Base-by-base conservation (phyloP, 2,113 vertebrate species). In the Hyperoodon ampullatus region DNA sequence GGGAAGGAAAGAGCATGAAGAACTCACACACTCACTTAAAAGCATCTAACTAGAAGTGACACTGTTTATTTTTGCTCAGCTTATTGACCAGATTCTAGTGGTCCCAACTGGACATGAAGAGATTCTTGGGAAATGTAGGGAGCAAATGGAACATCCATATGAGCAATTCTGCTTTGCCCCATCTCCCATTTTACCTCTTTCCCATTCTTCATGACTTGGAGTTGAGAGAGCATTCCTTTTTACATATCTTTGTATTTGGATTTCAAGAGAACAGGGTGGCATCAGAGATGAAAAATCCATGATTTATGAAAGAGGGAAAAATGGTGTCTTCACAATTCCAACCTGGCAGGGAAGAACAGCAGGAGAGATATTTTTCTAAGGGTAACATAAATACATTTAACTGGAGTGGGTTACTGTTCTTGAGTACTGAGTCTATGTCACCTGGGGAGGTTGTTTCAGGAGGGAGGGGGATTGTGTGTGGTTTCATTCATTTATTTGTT, bases 81-180 rank as follows among this genome's bases (percentile, higher is more conserved):
- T 28, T 30, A 3, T 61, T 88, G 55, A 8, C 5, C 78, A 42
- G 26, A 63, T 35, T 92, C 70, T 68, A 18, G 10, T 23, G 15
- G 35, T 16, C 61, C 55, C 12, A 18, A 7, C 7, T 14, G 44
- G 55, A 7, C 33, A 6, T 8, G 4, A 80, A 65, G 3, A 61
- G 26, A 42, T 15, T 23, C 24, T 58, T 35, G 28, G 21, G 39
- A 68, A 68, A 44, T 12, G 9, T 5, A 21, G 15, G 18, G 16
- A 60, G 19, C 35, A 66, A 74, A n/a, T 16, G 35, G 26, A 24
- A 13, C 1, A 7, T 2, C 18, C 4, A 1, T 3, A 4, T 14
- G 28, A 61, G 30, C 30, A 28, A 4, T 86, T 86, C 42, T 4
- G 3, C 14, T 39, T 74, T 83, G 60, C 19, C 33, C 15, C 12